Percentiles rank a stretch among this genome's conserved stretches.
Evolutionary conservation across 2,888 invertebrate genomes (phyloP).

Genomic region (Sepiola atlantica): DNA sequence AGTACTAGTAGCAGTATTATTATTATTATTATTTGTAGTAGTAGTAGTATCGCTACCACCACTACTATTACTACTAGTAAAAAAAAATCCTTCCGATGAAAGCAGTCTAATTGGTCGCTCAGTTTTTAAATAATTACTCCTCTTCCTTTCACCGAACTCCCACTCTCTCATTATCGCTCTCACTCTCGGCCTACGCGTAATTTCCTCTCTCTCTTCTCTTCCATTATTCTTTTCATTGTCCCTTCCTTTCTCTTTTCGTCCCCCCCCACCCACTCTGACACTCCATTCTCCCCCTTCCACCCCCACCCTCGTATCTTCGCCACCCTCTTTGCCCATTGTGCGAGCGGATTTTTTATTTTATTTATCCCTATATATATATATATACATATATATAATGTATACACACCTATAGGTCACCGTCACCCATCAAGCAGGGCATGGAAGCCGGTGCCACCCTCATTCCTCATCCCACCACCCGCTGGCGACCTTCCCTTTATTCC

Average conservation of each 20-base stretch:
- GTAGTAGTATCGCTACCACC: background rate
- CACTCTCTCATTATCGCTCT: background rate
- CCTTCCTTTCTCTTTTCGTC: background rate
- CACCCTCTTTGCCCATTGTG: background rate
- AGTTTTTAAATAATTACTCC: background rate
- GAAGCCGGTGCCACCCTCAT: background rate
- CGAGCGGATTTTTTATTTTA: background rate
- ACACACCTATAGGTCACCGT: background rate
- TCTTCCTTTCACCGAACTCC: background rate
- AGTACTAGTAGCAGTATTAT: background rate
- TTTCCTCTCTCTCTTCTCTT: background rate
- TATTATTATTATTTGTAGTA: background rate
- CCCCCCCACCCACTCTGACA: background rate
- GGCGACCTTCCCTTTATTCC: background rate
- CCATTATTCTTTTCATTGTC: too few species aligned
- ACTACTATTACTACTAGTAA: background rate
- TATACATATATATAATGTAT: too few species aligned
- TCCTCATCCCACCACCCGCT: background rate
- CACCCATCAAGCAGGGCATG: conserved; percentile 32
- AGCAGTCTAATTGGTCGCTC: background rate
- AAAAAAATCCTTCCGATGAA: background rate
- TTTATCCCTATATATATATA: too few species aligned
- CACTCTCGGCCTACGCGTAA: background rate
- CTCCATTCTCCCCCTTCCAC: background rate
- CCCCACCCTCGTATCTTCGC: background rate